These are phyloP conservation scores for Tyrannus savana DNA, from an alignment of 2,113 vertebrate species.

Conservation along the genomic window DNA sequence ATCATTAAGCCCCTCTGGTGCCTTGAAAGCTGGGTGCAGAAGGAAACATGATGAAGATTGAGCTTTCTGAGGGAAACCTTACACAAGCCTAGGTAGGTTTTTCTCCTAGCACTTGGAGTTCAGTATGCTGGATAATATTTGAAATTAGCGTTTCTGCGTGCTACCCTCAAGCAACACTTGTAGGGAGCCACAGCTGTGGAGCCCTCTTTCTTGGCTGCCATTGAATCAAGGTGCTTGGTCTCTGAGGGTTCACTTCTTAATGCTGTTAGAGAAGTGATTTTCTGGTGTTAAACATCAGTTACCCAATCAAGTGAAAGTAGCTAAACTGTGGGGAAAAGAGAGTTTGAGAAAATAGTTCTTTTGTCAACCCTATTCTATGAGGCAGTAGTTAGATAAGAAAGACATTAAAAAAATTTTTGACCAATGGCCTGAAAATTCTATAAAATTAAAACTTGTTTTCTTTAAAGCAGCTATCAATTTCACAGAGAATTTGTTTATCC, in stretches of 20 bases:
- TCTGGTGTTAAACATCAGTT: not conserved
- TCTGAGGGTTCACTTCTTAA: not conserved
- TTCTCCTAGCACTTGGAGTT: not conserved
- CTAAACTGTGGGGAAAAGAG: not conserved
- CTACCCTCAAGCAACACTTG: not conserved
- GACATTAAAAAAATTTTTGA: not conserved
- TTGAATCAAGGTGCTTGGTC: not conserved
- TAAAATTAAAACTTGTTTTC: not conserved
- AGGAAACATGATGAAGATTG: not conserved
- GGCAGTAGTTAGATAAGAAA: not conserved
- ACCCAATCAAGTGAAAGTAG: not conserved
- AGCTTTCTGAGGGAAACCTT: not conserved
- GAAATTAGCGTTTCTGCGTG: not conserved
- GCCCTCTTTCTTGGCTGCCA: not conserved
- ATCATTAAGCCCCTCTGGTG: not conserved
- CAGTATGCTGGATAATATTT: not conserved
- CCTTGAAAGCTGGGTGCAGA: accelerated
- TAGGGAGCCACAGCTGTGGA: not conserved
- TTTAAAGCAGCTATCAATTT: not conserved
- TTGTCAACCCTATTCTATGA: not conserved
- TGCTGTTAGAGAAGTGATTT: not conserved
- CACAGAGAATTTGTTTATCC: not conserved
- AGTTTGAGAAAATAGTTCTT: not conserved
- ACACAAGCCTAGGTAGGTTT: not conserved
- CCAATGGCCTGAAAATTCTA: not conserved